Evolutionary conservation across 2,797 vertebrate species (phyloP).

Genomic region (Fistularia commersonii): DNA sequence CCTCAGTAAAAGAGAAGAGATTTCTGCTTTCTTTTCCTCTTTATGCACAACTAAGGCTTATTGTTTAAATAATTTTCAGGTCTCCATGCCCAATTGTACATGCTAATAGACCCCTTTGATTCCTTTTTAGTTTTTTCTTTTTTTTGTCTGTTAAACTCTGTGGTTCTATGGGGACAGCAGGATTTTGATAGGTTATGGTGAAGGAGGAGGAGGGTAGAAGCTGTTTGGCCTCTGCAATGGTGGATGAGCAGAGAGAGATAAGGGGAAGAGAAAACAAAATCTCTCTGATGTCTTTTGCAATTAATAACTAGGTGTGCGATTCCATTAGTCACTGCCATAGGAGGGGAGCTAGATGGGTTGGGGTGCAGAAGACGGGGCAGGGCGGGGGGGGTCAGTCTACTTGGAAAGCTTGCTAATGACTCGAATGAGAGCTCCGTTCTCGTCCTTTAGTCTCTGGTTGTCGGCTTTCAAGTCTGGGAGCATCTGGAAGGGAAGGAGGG

Average conservation of each 20-base stretch:
- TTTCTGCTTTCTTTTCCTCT: slow-evolving; percentile 68
- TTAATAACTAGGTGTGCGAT: slow-evolving; percentile 89
- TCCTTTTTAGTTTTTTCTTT: slow-evolving; percentile 46
- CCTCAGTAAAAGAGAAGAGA: slow-evolving; percentile 83
- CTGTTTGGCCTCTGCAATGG: slow-evolving; percentile 21
- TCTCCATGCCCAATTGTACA: slow-evolving; percentile 79
- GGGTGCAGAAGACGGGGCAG: slow-evolving; percentile 33
- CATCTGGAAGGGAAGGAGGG: slow-evolving; percentile 80
- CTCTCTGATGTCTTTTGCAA: slow-evolving; percentile 78
- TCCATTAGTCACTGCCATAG: slow-evolving; percentile 81
- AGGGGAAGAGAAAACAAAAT: slow-evolving; percentile 10
- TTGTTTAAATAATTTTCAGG: slow-evolving; percentile 95
- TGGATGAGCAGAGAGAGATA: slow-evolving; percentile 7
- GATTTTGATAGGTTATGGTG: slow-evolving; percentile 51
- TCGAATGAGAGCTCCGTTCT: slow-evolving; percentile 98
- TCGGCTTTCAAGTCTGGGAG: slow-evolving; percentile 99
- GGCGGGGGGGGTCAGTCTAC: slow-evolving; percentile 72
- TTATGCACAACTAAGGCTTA: slow-evolving; percentile 99
- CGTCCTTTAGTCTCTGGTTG: slow-evolving; percentile 99
- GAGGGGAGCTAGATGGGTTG: slow-evolving; percentile 24
- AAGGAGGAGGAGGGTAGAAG: slow-evolving; percentile 15
- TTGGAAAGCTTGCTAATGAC: slow-evolving; percentile 99
- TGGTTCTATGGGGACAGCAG: slow-evolving; percentile 83
- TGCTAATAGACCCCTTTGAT: slow-evolving; percentile 59
- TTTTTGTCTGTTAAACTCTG: slow-evolving; percentile 81